Evolutionary conservation across 2,797 vertebrate species (phyloP), one percentile per base, ranked within the genome.

Genomic region (Pseudomugil tenellus): DNA sequence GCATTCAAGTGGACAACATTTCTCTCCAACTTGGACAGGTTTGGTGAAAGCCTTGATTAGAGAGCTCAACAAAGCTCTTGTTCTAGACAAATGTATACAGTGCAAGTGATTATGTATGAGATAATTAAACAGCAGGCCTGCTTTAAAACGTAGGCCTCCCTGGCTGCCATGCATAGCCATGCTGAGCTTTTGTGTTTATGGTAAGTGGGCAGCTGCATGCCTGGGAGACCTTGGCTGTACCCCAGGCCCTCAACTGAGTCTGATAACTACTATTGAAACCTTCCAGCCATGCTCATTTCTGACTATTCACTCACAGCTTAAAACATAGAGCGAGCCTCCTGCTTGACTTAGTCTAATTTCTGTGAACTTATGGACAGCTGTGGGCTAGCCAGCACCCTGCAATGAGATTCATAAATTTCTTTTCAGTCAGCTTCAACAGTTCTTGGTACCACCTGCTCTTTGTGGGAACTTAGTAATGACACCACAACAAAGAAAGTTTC

Each of bases 121-220:
- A 91, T 91, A 92, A 92, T 92, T 92, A 91, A 93, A 90, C 89
- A 89, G 87, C 91, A 83, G 87, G 87, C 86, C 77, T 75, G 81
- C 86, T 87, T 89, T 85, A 89, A 88, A 90, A 85, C 74, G 78
- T 67, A 89, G 92, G 88, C 84, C 87, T 89, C 88, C 85, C 91
- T 87, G 90, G 91, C 91, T 85, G 81, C 84, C 87, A 83, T 92
- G 89, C 88, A 86, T 89, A 83, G 89, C 88, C 89, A 90, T 77
- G 90, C 91, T 88, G 89, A 85, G 90, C 86, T 79, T 94, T 94
- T 94, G 93, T 94, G 91, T 94, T 92, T 94, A 93, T 93, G 94
- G 88, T 93, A 93, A 94, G 91, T 89, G 92, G 91, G 92, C 94
- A 94, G 92, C 93, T 94, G 93, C 87, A 87, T 89, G 90, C 90